Conservation (phyloP, 1,140 invertebrate genomes). For the Argopecten irradians region DNA sequence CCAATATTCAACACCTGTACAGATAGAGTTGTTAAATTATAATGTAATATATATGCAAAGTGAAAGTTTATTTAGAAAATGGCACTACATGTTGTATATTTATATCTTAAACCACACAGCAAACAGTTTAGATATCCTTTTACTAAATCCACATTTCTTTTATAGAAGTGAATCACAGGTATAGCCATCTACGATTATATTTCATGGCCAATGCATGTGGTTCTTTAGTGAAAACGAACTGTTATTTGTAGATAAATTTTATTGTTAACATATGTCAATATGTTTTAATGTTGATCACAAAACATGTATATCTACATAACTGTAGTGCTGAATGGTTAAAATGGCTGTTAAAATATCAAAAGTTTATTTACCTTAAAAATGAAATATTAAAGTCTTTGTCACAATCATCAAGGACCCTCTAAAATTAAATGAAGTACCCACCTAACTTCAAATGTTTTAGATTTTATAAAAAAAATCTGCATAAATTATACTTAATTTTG, state of each 20-base stretch:
- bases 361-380: neutral
- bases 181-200: neutral
- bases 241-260: neutral
- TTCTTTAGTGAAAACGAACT: neutral
- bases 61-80: neutral
- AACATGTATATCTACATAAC: neutral
- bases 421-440: neutral
- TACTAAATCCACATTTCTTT: neutral
- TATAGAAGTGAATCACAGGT: neutral
- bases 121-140: neutral
- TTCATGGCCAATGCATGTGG: neutral
- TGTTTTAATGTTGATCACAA: neutral
- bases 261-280: neutral
- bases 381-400: neutral
- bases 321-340: neutral
- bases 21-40: neutral
- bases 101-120: neutral
- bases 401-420: neutral
- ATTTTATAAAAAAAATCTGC: neutral
- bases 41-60: conserved; percentile 13
- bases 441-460: neutral
- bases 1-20: neutral
- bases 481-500: neutral
- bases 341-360: neutral
- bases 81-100: no score